Evolutionary conservation across 2,113 vertebrate genomes (phyloP).

Genomic region (Tonatia bakeri): DNA sequence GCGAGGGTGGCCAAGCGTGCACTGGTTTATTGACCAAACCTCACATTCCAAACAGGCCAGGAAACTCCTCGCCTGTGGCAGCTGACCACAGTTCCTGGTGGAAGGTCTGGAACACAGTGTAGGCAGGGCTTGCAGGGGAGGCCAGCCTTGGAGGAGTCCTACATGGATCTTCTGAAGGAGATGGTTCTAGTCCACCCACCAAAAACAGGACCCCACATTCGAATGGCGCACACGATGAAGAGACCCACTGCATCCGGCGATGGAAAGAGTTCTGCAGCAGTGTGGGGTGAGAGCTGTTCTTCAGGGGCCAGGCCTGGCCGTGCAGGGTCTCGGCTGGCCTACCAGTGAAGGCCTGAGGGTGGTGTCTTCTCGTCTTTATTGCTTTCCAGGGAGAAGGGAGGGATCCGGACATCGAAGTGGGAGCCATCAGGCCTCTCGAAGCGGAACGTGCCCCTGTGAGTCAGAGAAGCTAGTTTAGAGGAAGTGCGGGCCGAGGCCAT

Average conservation of each 20-base stretch:
- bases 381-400: slow-evolving; percentile 98
- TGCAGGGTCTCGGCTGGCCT: slow-evolving; percentile 65
- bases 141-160: slow-evolving; percentile 40
- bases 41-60: slow-evolving; percentile 43
- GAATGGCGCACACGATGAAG: neutral
- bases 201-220: neutral
- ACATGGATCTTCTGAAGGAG: slow-evolving; percentile 28
- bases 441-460: slow-evolving; percentile 93
- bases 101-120: slow-evolving; percentile 12
- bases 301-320: slow-evolving; percentile 17
- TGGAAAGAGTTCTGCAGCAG: slow-evolving; percentile 64
- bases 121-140: neutral
- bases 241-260: slow-evolving; percentile 7
- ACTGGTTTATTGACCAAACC: slow-evolving; percentile 67
- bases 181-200: neutral
- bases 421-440: slow-evolving; percentile 96
- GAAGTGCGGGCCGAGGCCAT: neutral
- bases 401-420: slow-evolving; percentile 97
- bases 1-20: slow-evolving; percentile 33
- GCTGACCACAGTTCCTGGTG: slow-evolving; percentile 35
- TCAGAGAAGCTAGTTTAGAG: slow-evolving; percentile 33
- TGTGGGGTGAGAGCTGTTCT: slow-evolving; percentile 64
- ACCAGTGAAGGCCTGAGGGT: slow-evolving; percentile 95
- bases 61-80: neutral
- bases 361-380: slow-evolving; percentile 99